Conservation (phyloP, 2,113 vertebrate species). For the Abramis brama region DNA sequence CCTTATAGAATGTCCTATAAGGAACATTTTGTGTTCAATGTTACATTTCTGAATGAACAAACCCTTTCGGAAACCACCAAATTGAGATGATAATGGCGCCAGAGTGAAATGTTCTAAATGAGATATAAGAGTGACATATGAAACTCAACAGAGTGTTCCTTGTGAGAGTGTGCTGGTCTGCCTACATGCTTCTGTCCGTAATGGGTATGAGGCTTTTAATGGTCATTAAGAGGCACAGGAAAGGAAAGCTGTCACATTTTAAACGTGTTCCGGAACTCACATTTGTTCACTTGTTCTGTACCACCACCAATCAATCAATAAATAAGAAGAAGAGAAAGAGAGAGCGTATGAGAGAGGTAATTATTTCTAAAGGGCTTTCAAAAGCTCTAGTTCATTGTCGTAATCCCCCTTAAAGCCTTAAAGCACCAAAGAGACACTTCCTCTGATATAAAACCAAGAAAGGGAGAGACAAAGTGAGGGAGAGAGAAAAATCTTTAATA, state of each 20-base stretch:
- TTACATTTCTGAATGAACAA: background rate
- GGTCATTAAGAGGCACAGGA: conserved; percentile 24
- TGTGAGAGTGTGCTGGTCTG: background rate
- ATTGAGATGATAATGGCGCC: conserved; percentile 16
- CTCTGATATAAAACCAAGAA: background rate
- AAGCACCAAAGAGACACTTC: conserved; percentile 31
- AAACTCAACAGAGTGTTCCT: conserved; percentile 1
- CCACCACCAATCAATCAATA: conserved; percentile 9
- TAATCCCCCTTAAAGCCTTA: conserved; percentile 34
- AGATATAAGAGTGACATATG: conserved; percentile 12
- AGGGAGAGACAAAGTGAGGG: background rate
- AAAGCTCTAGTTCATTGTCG: conserved; percentile 20
- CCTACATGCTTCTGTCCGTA: background rate
- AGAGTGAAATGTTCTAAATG: conserved; percentile 17
- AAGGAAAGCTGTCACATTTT: conserved; percentile 23
- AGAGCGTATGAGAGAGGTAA: background rate
- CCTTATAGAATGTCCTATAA: background rate
- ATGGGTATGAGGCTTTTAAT: conserved; percentile 11
- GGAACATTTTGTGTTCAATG: background rate
- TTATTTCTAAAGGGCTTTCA: conserved; percentile 39
- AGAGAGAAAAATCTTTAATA: conserved; percentile 10
- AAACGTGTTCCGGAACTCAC: conserved; percentile 10
- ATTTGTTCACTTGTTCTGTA: background rate
- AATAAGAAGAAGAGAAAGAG: background rate
- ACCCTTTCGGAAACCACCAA: background rate